phyloP scores from a whole-genome alignment of 2,888 invertebrate genomes.

The Tetragonisca angustula region DNA sequence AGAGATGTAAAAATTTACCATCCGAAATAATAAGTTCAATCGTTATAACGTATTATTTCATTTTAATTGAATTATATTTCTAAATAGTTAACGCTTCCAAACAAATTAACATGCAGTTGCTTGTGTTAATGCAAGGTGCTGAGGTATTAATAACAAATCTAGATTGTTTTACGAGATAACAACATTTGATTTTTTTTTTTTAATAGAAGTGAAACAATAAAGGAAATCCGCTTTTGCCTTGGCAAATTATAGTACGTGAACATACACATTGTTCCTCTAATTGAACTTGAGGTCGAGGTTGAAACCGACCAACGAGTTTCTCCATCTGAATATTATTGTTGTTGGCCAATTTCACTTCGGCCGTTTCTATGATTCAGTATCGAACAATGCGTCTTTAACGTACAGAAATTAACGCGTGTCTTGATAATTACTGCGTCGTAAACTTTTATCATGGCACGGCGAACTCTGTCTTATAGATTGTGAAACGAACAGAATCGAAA shows the following conservation, averaged over 20 bases:
- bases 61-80: too few relatives aligned
- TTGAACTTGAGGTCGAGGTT: conserved; percentile 4
- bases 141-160: background rate
- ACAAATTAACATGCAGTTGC: background rate
- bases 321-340: background rate
- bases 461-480: background rate
- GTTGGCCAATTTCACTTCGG: conserved; percentile 3
- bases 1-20: background rate
- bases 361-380: background rate
- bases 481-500: background rate
- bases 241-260: background rate
- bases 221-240: conserved; percentile 3
- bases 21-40: background rate
- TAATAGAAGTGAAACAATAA: background rate
- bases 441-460: background rate
- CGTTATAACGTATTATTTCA: background rate
- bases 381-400: background rate
- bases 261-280: background rate
- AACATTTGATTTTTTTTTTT: background rate
- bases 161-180: background rate
- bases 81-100: background rate
- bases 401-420: background rate
- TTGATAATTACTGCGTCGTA: background rate
- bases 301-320: conserved; percentile 1
- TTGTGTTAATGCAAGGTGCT: too few relatives aligned